Evolutionary conservation across 2,113 vertebrate genomes (phyloP), one percentile per base, ranked within the genome.

Genomic region (Burhinus oedicnemus): DNA sequence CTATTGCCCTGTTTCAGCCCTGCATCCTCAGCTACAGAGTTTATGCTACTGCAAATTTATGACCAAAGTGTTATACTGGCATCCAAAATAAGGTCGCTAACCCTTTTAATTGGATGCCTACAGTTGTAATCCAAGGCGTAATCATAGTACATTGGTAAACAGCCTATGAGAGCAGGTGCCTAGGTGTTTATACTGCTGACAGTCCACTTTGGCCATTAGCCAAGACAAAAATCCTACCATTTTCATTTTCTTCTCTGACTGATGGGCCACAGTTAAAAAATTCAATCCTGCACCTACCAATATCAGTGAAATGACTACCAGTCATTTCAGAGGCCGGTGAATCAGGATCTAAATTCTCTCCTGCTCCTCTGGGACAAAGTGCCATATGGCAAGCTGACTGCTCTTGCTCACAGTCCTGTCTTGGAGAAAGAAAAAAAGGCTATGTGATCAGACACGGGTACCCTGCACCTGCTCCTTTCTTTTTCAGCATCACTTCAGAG

Each of bases 351-450:
- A 72, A 95, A 89, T 87, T 83, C 40, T 45, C 72, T 80, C 36
- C 26, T 71, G 36, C 49, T 91, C 93, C 79, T 60, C 18, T n/a
- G 62, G 84, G 89, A 84, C 45, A 68, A 79, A 83, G 32, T n/a
- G n/a, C 61, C 91, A 97, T 93, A 96, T 95, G 93, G 93, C 81
- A 93, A 57, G 61, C 82, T 93, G 89, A 52, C 65, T 87, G 34
- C 36, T 61, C n/a, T 58, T 87, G 64, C 86, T 87, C 25, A 45
- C 15, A 68, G 49, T 13, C 45, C 45, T 94, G 44, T 49, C 83
- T 83, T 0, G 0, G 61, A 66, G 40, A 75, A 60, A 60, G 26
- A 38, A 89, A 69, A 61, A 84, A 75, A 71, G 25, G 26, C 18
- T 68, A 1, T 62, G 49, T 82, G 89, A 79, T 93, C 61, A 93